phyloP scores from a whole-genome alignment of 2,113 vertebrate genomes.

The Clupea harengus region DNA sequence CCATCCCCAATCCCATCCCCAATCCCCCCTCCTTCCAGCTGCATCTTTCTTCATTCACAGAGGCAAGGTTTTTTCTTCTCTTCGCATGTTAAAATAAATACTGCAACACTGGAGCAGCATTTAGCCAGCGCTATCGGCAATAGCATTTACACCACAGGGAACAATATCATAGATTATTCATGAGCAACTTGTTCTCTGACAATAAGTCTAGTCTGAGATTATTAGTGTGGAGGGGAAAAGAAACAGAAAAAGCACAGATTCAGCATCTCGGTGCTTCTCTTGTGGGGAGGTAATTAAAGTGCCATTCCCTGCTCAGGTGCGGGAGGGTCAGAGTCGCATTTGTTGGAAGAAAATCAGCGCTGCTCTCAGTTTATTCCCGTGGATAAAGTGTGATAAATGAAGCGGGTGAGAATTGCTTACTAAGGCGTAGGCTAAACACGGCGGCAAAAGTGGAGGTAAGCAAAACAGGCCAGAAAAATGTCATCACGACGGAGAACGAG shows the following conservation, averaged over 20 bases:
- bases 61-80: not conserved
- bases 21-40: not conserved
- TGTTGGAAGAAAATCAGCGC: not conserved
- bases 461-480: not conserved
- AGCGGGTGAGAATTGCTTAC: not conserved
- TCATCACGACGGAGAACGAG: not conserved
- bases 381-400: not conserved
- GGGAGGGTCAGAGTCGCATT: not conserved
- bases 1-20: not conserved
- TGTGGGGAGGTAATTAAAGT: not conserved
- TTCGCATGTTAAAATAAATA: not conserved
- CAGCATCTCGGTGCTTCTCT: not conserved
- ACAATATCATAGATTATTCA: constrained; percentile 16
- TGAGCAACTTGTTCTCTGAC: not conserved
- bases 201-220: not conserved
- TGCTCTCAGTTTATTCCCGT: not conserved
- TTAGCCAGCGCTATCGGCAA: not conserved
- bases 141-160: not conserved
- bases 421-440: not conserved
- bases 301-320: not conserved
- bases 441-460: not conserved
- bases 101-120: not conserved
- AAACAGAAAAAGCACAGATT: not conserved
- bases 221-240: not conserved
- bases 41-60: not conserved